Evolutionary conservation across 2,797 vertebrate genomes (phyloP), one percentile per base, ranked within the genome.

Genomic region (Pipistrellus pipistrellus): DNA sequence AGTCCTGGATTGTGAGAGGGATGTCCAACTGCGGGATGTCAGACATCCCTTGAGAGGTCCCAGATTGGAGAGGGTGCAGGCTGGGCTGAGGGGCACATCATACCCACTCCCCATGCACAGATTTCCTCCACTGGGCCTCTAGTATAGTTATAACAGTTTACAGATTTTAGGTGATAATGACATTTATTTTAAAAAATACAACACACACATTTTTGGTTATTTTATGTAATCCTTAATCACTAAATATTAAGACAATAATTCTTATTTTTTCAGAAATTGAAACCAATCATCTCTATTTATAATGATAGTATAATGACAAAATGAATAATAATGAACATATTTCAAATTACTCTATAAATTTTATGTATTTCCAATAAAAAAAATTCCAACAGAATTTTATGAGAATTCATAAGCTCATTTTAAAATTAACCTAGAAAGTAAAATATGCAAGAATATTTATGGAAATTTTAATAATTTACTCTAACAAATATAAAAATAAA

Each of bases 381-480:
- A 51, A 51, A 51, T 51, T 51, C 48, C 48, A 51, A 51, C 48
- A 51, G 48, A 51, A 51, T 51, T 51, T 51, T 51, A 51, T 51
- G 48, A 48, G 15, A 51, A 51, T 51, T 51, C 1, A 51, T 51
- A 51, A 51, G 6, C 57, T 91, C 68, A 72, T 55, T 12, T 14
- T 78, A 86, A 96, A 68, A 27, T 57, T 86, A 17, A 87, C 44
- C 35, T 75, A 15, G 27, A 81, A 84, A 44, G 44, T 71, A 83
- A 87, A 44, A 80, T 78, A 53, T 51, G 35, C 18, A 75, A 75
- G 30, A 84, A 41, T 18, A 32, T 41, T 30, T 73, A 48, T 41
- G 18, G 23, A 80, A 73, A 55, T 35, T 62, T 71, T 86, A 90
- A 72, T 69, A 84, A 59, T 10, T 57, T 55, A 30, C 4, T 27